These are phyloP conservation scores for Polypterus bichir DNA, from an alignment of 2,113 vertebrate species.

Conservation along the genomic window DNA sequence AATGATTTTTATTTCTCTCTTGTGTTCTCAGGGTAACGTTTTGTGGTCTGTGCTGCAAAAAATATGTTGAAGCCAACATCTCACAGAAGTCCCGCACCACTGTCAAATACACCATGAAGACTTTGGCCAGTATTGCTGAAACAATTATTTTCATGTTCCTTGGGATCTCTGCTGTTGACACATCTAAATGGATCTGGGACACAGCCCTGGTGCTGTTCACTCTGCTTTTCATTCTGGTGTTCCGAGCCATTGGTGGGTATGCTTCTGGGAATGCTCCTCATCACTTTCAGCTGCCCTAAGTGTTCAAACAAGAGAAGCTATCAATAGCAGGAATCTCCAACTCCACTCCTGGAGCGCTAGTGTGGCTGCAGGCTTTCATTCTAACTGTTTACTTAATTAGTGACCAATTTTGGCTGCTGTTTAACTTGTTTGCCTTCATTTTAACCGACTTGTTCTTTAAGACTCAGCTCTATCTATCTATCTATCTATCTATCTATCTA, in stretches of 20 bases:
- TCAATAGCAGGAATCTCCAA: too few relatives aligned
- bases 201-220: slow-evolving; percentile 83
- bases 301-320: too few relatives aligned
- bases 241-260: slow-evolving; percentile 76
- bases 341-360: too few relatives aligned
- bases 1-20: background rate
- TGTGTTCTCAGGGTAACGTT: slow-evolving; percentile 67
- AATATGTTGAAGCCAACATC: slow-evolving; percentile 95
- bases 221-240: slow-evolving; percentile 82
- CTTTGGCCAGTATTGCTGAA: slow-evolving; percentile 84
- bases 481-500: too few relatives aligned
- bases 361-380: too few relatives aligned
- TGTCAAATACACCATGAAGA: slow-evolving; percentile 96
- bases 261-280: too few relatives aligned
- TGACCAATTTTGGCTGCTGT: too few relatives aligned
- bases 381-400: too few relatives aligned
- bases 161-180: slow-evolving; percentile 88
- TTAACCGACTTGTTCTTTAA: too few relatives aligned
- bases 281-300: too few relatives aligned
- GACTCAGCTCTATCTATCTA: too few relatives aligned
- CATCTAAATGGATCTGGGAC: slow-evolving; percentile 95
- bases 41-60: slow-evolving; percentile 89
- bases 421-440: too few relatives aligned
- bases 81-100: slow-evolving; percentile 93
- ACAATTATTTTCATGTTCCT: slow-evolving; percentile 96